phyloP scores from a whole-genome alignment of 2,113 vertebrate genomes.

The Ophiodon elongatus region DNA sequence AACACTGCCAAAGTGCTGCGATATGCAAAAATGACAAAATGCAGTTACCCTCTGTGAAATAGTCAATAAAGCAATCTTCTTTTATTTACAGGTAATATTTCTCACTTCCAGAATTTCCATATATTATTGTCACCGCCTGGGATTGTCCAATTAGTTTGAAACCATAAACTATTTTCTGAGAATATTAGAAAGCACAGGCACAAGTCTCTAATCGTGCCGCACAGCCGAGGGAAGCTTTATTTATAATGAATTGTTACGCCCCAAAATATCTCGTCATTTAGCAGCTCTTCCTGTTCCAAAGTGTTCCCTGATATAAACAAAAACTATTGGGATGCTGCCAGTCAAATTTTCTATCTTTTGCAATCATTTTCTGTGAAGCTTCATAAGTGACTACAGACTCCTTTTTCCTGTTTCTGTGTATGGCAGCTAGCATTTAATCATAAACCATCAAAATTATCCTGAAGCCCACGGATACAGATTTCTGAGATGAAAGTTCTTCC shows the following conservation, averaged over 20 bases:
- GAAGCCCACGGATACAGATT: not conserved
- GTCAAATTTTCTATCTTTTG: not conserved
- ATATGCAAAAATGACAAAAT: conserved; percentile 60
- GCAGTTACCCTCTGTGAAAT: conserved; percentile 26
- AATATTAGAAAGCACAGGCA: conserved; percentile 23
- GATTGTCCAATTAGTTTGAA: conserved; percentile 45
- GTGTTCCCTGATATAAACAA: not conserved
- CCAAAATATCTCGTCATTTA: conserved; percentile 10
- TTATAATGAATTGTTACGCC: conserved; percentile 4
- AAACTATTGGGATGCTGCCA: conserved; percentile 14
- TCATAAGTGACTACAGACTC: conserved; percentile 1
- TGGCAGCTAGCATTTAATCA: not conserved
- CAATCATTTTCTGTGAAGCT: not conserved
- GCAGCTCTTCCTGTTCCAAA: conserved; percentile 5
- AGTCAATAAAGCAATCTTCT: conserved; percentile 42
- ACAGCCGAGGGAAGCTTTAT: not conserved
- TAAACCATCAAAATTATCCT: conserved; percentile 4
- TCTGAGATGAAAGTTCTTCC: conserved; percentile 7
- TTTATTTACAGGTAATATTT: conserved; percentile 57
- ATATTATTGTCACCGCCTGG: conserved; percentile 12
- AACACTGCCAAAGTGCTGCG: conserved; percentile 44
- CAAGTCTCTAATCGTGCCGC: not conserved
- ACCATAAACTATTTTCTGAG: conserved; percentile 28
- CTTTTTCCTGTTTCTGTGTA: not conserved
- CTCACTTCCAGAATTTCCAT: conserved; percentile 20